A percentile compares a stretch with the other conserved stretches of the same genome.
phyloP scores from a whole-genome alignment of 2,797 vertebrate genomes.

The Pangasius krempfi region DNA sequence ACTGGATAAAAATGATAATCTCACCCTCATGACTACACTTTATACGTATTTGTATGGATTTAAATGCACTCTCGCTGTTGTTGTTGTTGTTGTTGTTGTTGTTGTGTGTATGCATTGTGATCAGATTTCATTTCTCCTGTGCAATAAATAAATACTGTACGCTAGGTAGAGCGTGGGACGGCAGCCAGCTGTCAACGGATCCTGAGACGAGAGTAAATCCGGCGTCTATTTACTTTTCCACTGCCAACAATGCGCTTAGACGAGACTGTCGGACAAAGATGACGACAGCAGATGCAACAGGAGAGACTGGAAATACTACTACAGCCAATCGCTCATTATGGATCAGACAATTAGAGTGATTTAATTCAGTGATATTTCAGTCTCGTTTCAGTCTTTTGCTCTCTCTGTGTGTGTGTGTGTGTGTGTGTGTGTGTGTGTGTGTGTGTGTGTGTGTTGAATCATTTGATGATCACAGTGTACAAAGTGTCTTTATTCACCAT shows the following conservation, averaged over 20 bases:
- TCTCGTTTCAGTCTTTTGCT: background rate
- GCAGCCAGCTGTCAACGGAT: background rate
- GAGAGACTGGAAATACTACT: background rate
- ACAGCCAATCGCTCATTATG: too few species aligned
- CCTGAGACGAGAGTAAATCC: constrained; percentile 17
- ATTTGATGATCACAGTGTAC: background rate
- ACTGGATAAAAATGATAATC: background rate
- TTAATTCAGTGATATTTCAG: background rate
- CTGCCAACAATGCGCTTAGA: background rate
- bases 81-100: background rate
- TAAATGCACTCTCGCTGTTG: too few species aligned
- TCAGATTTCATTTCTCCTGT: background rate
- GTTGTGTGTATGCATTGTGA: background rate
- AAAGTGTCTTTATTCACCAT: background rate
- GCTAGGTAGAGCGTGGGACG: background rate
- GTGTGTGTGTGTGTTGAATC: background rate
- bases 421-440: background rate
- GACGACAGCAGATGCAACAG: constrained; percentile 16
- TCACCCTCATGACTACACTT: background rate
- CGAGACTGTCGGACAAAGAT: background rate
- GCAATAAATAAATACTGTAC: background rate
- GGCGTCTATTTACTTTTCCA: constrained; percentile 13
- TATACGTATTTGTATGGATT: background rate
- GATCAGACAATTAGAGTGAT: background rate
- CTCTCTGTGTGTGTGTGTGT: background rate